These are phyloP conservation scores for Aphodius granarius DNA, from an alignment of 2,888 invertebrate species.

Conservation along the genomic window DNA sequence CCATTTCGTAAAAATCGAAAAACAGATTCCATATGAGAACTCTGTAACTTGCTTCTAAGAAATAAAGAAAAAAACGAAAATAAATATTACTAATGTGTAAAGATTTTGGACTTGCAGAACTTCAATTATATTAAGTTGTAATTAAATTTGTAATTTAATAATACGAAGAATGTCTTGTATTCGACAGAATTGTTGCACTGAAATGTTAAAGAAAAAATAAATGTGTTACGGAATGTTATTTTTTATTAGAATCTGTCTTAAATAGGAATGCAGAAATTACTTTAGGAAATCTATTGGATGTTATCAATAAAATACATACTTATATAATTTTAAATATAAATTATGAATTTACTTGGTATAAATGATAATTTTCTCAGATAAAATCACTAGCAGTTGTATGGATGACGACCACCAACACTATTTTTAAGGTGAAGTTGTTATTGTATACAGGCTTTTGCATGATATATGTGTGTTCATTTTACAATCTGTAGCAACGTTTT, in stretches of 20 bases:
- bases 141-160: neutral
- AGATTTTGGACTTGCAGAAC: neutral
- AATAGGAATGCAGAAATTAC: neutral
- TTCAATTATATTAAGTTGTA: neutral
- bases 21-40: neutral
- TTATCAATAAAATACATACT: neutral
- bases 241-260: neutral
- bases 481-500: no score
- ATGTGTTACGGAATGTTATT: neutral
- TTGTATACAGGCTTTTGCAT: no score
- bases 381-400: no score
- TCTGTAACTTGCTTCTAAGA: conserved; percentile 5
- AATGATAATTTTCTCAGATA: no score
- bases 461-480: no score
- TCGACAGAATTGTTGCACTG: neutral
- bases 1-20: neutral
- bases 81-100: neutral
- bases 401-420: no score
- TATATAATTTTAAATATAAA: no score
- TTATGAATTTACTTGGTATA: no score
- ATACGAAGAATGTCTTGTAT: neutral
- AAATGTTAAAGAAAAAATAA: neutral
- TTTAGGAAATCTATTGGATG: neutral
- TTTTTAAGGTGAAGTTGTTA: no score
- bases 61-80: conserved; percentile 1